These are phyloP conservation scores for Dromiciops gliroides DNA, from an alignment of 2,113 vertebrate genomes.

Conservation along the genomic window DNA sequence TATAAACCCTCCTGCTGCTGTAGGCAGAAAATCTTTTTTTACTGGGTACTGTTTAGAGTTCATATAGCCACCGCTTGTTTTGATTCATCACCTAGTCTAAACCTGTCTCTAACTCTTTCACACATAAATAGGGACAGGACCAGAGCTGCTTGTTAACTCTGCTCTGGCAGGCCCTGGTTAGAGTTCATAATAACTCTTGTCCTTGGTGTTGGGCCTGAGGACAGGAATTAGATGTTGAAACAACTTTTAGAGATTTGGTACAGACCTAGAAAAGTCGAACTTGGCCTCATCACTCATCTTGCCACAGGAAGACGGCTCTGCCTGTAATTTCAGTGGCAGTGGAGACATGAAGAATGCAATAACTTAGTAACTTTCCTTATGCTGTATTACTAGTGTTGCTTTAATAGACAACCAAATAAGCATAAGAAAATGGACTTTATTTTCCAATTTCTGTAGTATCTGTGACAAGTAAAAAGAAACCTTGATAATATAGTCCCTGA, in stretches of 20 bases:
- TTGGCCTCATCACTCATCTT: background rate
- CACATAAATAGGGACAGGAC: background rate
- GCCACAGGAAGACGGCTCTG: background rate
- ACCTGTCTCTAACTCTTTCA: background rate
- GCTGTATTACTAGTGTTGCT: background rate
- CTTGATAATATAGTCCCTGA: background rate
- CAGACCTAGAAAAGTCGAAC: background rate
- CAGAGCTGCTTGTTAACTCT: background rate
- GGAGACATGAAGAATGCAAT: background rate
- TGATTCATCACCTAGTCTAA: conserved; percentile 5
- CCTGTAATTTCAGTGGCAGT: background rate
- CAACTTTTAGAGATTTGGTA: background rate
- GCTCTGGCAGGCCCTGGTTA: background rate
- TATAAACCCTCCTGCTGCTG: background rate
- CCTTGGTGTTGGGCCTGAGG: background rate
- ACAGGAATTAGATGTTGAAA: background rate
- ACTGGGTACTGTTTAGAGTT: background rate
- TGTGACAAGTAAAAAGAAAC: background rate
- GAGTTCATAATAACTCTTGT: background rate
- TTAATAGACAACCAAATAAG: conserved; percentile 9
- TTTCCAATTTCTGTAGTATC: conserved; percentile 24
- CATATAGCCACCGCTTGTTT: background rate
- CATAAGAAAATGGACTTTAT: conserved; percentile 4
- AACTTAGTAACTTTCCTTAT: no score
- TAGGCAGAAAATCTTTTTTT: conserved; percentile 21